Evolutionary conservation across 2,113 vertebrate genomes (phyloP).

Genomic region (Tonatia bakeri): DNA sequence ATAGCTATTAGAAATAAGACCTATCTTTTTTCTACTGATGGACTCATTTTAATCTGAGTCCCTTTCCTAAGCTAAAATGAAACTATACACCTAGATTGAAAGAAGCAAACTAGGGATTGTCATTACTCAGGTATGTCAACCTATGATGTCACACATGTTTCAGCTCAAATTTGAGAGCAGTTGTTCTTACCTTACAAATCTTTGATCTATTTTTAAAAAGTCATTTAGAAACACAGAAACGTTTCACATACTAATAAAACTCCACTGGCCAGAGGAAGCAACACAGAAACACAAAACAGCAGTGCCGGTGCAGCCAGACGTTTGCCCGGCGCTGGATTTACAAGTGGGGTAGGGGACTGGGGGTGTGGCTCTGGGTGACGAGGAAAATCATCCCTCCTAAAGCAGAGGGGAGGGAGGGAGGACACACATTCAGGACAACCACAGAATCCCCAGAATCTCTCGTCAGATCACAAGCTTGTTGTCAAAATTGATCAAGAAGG

Average conservation of each 20-base stretch:
- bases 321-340: not conserved
- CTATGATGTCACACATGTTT: no score
- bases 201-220: not conserved
- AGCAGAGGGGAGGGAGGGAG: not conserved
- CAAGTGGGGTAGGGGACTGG: accelerated
- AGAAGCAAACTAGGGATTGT: no score
- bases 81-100: no score
- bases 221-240: not conserved
- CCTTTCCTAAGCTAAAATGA: no score
- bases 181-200: no score
- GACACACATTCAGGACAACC: not conserved
- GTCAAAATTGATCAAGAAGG: not conserved
- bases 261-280: not conserved
- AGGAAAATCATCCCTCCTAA: not conserved
- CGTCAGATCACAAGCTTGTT: not conserved
- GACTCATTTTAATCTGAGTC: no score
- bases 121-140: no score
- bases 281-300: not conserved
- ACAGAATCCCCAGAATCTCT: not conserved
- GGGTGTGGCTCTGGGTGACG: accelerated
- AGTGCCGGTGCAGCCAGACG: not conserved
- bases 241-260: not conserved
- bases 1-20: not conserved
- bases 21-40: not conserved
- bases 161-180: no score